Evolutionary conservation across 2,797 vertebrate species (phyloP), one percentile per base, ranked within the genome.

Genomic region (Phataginus tetradactyla): DNA sequence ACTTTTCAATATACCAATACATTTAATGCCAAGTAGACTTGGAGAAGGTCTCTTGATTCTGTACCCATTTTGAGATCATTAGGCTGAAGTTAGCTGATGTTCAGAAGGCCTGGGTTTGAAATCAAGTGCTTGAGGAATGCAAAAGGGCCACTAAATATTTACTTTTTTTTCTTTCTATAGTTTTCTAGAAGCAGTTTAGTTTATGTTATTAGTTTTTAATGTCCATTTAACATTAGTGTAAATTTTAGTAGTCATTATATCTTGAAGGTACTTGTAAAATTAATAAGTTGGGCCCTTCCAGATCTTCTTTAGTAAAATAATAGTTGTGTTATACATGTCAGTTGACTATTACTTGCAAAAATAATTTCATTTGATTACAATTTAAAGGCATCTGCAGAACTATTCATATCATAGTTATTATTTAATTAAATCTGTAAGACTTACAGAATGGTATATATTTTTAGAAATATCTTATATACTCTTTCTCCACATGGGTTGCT

Each of bases 341-440:
- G 64, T 81, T 83, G 45, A 85, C 69, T 66, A 83, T 68, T 88
- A 27, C 72, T 69, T 94, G 5, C 29, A 88, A 68, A 90, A 94
- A 77, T 92, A 78, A 86, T 92, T 97, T 89, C 17, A 86, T 86
- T 90, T 92, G 17, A 86, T 18, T 75, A 86, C 34, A 92, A 37
- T 64, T 86, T 89, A 94, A 95, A 77, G 64, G 37, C 29, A 63
- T 86, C 14, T 91, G 17, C 1, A 27, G 7, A 91, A 78, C 4
- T 61, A 59, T 80, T 94, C 72, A 13, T 69, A 63, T 90, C 66
- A 21, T 11, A 81, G 37, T 94, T 92, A 53, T 61, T 94, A 72
- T 87, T 91, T 95, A 83, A 79, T 81, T 88, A 88, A 27, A 15
- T 80, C 55, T 93, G 0, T 59, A 90, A 95, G 42, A 34, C 14